A percentile compares a stretch with the other conserved stretches of the same genome.
Conservation (phyloP, 2,797 vertebrate species). For the Neopelma chrysocephalum region DNA sequence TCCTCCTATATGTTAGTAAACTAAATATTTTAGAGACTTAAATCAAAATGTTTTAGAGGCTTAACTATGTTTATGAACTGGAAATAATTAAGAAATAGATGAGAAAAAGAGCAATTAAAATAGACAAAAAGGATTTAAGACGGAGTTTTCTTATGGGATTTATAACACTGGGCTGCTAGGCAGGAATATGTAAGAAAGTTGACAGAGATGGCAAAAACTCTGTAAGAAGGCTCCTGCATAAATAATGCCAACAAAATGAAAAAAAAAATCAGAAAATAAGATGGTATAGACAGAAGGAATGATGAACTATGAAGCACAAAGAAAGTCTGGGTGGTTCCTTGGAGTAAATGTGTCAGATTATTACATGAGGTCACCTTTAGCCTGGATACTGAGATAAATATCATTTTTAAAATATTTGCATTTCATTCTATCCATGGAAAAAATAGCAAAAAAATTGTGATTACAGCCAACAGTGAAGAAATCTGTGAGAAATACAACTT, state of each 20-base stretch:
- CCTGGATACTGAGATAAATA: not conserved
- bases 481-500: not conserved
- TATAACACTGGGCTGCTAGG: not conserved
- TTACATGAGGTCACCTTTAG: not conserved
- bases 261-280: rapidly evolving
- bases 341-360: not conserved
- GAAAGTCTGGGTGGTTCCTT: not conserved
- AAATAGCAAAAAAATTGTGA: not conserved
- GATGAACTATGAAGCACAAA: not conserved
- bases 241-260: not conserved
- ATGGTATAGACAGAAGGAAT: not conserved
- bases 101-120: not conserved
- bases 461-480: not conserved
- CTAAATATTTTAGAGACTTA: not conserved
- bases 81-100: not conserved
- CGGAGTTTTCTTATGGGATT: not conserved
- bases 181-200: not conserved
- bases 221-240: not conserved
- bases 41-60: not conserved
- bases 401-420: not conserved
- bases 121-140: not conserved
- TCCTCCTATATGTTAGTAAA: not conserved
- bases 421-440: not conserved
- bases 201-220: not conserved
- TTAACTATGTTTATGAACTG: not conserved